Conservation (phyloP, 1,140 invertebrate species). For the Tenebrio molitor region DNA sequence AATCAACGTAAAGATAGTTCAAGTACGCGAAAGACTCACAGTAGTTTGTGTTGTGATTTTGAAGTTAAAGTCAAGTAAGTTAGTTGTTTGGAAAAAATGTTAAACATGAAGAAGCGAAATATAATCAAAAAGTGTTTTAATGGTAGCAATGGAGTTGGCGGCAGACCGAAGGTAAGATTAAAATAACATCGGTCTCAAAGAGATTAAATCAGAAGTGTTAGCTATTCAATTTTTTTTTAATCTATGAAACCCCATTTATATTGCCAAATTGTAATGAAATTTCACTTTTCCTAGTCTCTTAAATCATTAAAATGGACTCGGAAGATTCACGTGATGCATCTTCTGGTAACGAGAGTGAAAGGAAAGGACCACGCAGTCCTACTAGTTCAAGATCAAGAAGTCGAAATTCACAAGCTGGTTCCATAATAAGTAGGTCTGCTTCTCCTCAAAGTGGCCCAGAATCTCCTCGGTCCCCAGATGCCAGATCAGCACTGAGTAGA, state of each 20-base stretch:
- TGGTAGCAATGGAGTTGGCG: conserved; percentile 45
- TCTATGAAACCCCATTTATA: neutral
- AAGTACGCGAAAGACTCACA: conserved; percentile 45
- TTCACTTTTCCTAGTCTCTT: conserved; percentile 1
- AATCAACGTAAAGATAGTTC: conserved; percentile 30
- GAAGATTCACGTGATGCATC: conserved; percentile 63
- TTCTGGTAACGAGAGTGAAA: conserved; percentile 61
- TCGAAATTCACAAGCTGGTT: neutral
- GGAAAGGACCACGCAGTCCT: conserved; percentile 50
- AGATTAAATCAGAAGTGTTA: conserved; percentile 41
- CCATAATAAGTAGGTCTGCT: conserved; percentile 34
- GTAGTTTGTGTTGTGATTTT: conserved; percentile 44
- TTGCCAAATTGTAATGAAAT: conserved; percentile 11
- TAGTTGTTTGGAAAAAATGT: conserved; percentile 46
- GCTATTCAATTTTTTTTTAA: neutral
- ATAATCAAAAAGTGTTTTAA: conserved; percentile 44
- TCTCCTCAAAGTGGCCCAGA: conserved; percentile 46
- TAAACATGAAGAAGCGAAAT: conserved; percentile 41
- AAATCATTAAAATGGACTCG: conserved; percentile 61
- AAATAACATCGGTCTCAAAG: conserved; percentile 47
- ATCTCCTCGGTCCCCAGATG: conserved; percentile 43
- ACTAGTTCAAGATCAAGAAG: conserved; percentile 25
- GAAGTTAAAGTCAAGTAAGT: conserved; percentile 44
- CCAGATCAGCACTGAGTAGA: conserved; percentile 19
- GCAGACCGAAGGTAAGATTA: conserved; percentile 48